Evolutionary conservation across 2,888 invertebrate species (phyloP).

Genomic region (Cetonia aurata): DNA sequence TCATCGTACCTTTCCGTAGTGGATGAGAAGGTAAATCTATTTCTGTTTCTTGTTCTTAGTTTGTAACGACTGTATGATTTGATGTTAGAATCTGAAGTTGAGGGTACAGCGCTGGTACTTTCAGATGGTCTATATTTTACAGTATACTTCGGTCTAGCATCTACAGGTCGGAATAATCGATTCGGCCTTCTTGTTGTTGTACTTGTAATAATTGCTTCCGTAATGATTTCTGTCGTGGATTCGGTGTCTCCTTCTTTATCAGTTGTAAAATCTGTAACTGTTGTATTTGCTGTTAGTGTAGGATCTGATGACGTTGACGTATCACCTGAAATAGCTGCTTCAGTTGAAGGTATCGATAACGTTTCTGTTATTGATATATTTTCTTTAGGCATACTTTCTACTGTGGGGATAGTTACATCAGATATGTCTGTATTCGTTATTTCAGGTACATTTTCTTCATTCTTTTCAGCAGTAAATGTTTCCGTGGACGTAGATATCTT

Average conservation of each 20-base stretch:
- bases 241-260: slow-evolving; percentile 42
- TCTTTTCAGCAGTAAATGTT: neutral
- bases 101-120: slow-evolving; percentile 31
- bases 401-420: neutral
- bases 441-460: slow-evolving; percentile 20
- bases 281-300: slow-evolving; percentile 2
- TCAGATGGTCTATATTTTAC: slow-evolving; percentile 36
- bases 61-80: slow-evolving; percentile 39
- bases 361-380: slow-evolving; percentile 1
- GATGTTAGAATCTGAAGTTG: slow-evolving; percentile 21
- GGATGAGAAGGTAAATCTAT: slow-evolving; percentile 16
- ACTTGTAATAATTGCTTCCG: slow-evolving; percentile 36
- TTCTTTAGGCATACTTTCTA: slow-evolving; percentile 10
- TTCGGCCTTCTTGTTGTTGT: slow-evolving; percentile 59
- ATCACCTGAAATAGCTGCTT: slow-evolving; percentile 17
- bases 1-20: slow-evolving; percentile 37
- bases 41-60: slow-evolving; percentile 29
- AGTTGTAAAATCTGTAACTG: slow-evolving; percentile 46
- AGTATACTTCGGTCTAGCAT: slow-evolving; percentile 60
- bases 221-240: slow-evolving; percentile 43
- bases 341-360: slow-evolving; percentile 6
- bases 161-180: slow-evolving; percentile 60
- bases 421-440: slow-evolving; percentile 17
- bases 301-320: slow-evolving; percentile 1
- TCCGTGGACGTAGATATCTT: neutral